phyloP scores from a whole-genome alignment of 2,113 vertebrate species.

The Ellobius talpinus region DNA sequence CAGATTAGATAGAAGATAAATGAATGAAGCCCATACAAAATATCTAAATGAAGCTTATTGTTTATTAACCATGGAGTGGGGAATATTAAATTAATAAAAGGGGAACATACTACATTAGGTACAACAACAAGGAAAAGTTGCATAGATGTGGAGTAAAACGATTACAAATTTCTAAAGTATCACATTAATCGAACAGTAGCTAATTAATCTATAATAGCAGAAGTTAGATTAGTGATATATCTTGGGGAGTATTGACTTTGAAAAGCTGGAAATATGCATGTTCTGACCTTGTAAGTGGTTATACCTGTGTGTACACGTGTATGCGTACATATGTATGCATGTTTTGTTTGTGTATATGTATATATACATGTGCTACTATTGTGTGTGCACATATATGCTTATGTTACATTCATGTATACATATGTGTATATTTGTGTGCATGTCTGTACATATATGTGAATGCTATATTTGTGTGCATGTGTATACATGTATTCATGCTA shows the following conservation, averaged over 20 bases:
- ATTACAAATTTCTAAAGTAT: background rate
- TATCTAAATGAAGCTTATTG: background rate
- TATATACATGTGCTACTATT: background rate
- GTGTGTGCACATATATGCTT: background rate
- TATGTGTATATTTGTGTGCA: background rate
- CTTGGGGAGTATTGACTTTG: background rate
- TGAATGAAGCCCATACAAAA: background rate
- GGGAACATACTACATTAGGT: background rate
- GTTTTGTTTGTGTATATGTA: background rate
- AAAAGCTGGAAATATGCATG: background rate
- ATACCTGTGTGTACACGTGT: background rate
- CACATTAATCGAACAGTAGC: background rate
- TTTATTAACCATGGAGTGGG: background rate
- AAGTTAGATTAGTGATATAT: background rate
- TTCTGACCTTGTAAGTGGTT: background rate
- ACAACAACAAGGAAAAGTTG: background rate
- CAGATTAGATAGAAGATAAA: background rate
- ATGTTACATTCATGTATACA: background rate
- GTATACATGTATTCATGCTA: background rate
- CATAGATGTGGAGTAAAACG: background rate
- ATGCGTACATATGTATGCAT: background rate
- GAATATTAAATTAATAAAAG: background rate
- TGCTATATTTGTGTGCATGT: background rate
- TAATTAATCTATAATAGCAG: conserved; percentile 33
- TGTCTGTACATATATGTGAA: background rate